These are phyloP conservation scores for Parapristionchus giblindavisi DNA, from an alignment of 2,888 invertebrate species.

Conservation along the genomic window DNA sequence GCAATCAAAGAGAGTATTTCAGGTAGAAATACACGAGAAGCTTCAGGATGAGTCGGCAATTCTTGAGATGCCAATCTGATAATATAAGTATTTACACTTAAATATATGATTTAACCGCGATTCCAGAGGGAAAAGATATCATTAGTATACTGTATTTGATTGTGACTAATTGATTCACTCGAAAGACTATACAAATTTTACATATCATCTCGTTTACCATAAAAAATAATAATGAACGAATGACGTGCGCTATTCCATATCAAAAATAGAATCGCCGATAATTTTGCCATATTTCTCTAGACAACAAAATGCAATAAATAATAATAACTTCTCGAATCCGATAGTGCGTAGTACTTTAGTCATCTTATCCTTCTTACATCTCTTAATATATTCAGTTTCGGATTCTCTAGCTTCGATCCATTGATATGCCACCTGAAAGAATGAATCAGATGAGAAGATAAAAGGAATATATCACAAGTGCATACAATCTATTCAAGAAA, in stretches of 20 bases:
- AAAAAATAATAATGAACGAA: too few species aligned
- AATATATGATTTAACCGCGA: too few species aligned
- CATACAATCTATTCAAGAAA: not conserved
- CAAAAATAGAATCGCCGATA: too few species aligned
- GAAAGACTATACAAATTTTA: too few species aligned
- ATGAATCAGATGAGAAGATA: too few species aligned
- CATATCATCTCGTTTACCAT: too few species aligned
- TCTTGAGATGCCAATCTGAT: not conserved
- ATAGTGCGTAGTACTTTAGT: not conserved
- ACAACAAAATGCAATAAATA: not conserved
- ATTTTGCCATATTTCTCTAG: not conserved
- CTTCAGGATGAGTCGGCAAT: not conserved
- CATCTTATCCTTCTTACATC: not conserved
- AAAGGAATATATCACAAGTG: not conserved
- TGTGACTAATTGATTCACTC: too few species aligned
- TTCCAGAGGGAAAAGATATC: too few species aligned
- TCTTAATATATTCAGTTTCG: not conserved
- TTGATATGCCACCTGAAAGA: conserved; percentile 14
- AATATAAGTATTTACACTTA: too few species aligned
- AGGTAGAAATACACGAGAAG: not conserved
- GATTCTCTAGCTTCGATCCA: not conserved
- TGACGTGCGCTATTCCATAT: too few species aligned
- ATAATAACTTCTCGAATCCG: conserved; percentile 19
- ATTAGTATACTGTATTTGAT: too few species aligned
- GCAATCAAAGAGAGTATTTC: not conserved